Evolutionary conservation across 1,140 invertebrate species (phyloP), one percentile per base, ranked within the genome.

Genomic region (Leucophenga varia): DNA sequence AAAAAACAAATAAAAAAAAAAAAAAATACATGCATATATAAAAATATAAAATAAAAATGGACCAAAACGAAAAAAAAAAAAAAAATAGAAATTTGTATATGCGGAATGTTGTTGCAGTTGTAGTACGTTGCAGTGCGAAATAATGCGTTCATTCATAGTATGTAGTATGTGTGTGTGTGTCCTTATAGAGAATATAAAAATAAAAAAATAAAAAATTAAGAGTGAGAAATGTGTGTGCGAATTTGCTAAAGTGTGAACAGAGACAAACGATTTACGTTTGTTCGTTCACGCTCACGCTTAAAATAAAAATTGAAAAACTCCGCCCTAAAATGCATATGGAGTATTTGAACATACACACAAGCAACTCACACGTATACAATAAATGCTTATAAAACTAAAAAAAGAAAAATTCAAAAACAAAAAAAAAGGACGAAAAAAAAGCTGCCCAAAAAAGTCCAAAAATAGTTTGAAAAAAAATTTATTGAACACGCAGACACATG

Each of bases 221-320:
- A n/a, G n/a, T n/a, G n/a, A n/a, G n/a, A n/a, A n/a, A n/a, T 39
- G 32, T 35, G 47, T 45, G 39, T 48, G 45, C n/a, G n/a, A n/a
- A n/a, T n/a, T n/a, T 40, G 55, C n/a, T n/a, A n/a, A n/a, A 22
- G 44, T 45, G 34, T 36, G 55, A 52, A 45, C 35, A 34, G 52
- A 25, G 44, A 14, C 22, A 48, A 37, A 43, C 32, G 43, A 46
- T 31, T 40, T 55, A 52, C 45, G 43, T 50, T 48, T 37, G 44
- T 58, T 59, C 61, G 50, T 61, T 67, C 63, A 39, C 56, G 49
- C 54, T 52, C 17, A 18, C 19, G 49, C 36, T n/a, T n/a, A 61
- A 53, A 55, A 71, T 71, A 65, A 72, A 68, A 65, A 64, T 50
- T 58, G 63, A 69, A 72, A 72, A 68, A 72, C 64, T 65, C 68